Percentiles rank a stretch among this genome's conserved stretches.
Conservation (phyloP, 2,113 vertebrate species). For the Cyphomyrus discorhynchus region DNA sequence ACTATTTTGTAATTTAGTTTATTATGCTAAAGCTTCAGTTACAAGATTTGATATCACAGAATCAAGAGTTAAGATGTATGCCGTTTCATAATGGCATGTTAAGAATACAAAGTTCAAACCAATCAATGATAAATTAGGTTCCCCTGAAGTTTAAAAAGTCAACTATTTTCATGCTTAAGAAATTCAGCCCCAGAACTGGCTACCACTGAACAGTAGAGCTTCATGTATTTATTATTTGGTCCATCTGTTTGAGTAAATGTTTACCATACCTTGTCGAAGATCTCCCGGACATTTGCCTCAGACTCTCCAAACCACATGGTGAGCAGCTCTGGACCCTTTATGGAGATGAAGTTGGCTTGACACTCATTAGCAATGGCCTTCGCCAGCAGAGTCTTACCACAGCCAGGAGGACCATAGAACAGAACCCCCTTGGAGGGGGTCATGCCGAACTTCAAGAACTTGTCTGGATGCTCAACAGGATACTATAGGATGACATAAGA, state of each 20-base stretch:
- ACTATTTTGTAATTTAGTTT: background rate
- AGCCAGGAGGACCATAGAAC: conserved; percentile 95
- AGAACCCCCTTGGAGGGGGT: conserved; percentile 96
- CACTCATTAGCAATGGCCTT: conserved; percentile 98
- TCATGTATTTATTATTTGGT: background rate
- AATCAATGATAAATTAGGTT: background rate
- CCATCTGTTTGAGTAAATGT: background rate
- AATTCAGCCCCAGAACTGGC: background rate
- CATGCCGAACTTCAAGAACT: conserved; percentile 99
- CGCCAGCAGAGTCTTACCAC: conserved; percentile 94
- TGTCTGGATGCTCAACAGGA: conserved; percentile 97
- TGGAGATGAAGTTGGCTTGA: conserved; percentile 99
- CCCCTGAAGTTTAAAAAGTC: background rate
- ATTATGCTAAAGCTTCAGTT: background rate
- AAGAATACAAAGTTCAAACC: background rate
- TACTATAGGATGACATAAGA: conserved; percentile 59
- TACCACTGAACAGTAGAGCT: background rate
- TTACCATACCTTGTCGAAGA: conserved; percentile 89
- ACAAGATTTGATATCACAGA: background rate
- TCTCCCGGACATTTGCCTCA: conserved; percentile 95
- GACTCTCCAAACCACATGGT: conserved; percentile 99
- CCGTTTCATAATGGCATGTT: background rate
- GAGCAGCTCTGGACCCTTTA: conserved; percentile 94
- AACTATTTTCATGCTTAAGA: background rate
- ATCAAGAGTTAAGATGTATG: background rate